Conservation (phyloP, 2,888 invertebrate genomes). For the Kryphioiulus occultus region DNA sequence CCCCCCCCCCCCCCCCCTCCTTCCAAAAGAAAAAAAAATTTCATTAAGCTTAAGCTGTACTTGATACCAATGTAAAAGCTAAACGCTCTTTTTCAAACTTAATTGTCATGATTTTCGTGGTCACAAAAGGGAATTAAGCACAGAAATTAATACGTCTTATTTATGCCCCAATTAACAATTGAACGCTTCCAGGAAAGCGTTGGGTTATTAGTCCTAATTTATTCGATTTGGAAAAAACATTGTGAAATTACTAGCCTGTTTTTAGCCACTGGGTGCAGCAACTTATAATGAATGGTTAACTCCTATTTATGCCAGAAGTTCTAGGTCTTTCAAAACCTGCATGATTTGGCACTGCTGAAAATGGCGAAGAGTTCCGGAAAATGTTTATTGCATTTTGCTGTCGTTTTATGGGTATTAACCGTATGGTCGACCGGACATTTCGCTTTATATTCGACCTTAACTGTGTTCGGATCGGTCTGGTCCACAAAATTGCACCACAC, state of each 20-base stretch:
- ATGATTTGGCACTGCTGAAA: background rate
- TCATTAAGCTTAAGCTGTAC: background rate
- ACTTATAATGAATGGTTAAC: background rate
- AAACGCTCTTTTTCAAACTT: background rate
- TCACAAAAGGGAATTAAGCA: background rate
- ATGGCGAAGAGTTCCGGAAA: background rate
- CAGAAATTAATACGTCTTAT: background rate
- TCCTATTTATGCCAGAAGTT: background rate
- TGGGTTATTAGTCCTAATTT: constrained; percentile 1
- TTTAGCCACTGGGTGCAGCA: constrained; percentile 14
- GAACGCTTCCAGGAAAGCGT: background rate
- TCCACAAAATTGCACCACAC: background rate
- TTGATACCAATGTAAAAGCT: background rate
- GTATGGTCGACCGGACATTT: background rate
- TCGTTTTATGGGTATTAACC: background rate
- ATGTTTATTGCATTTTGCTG: background rate
- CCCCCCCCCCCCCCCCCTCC: background rate
- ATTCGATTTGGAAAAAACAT: background rate
- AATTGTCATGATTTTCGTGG: background rate
- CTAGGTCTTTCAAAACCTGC: background rate
- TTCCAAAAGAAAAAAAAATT: too few species aligned
- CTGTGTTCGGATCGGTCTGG: background rate
- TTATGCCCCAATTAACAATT: constrained; percentile 36
- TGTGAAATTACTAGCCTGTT: background rate
- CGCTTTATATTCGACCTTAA: constrained; percentile 7